Evolutionary conservation across 2,888 invertebrate species (phyloP), one percentile per base, ranked within the genome.

Genomic region (Parnassius apollo): DNA sequence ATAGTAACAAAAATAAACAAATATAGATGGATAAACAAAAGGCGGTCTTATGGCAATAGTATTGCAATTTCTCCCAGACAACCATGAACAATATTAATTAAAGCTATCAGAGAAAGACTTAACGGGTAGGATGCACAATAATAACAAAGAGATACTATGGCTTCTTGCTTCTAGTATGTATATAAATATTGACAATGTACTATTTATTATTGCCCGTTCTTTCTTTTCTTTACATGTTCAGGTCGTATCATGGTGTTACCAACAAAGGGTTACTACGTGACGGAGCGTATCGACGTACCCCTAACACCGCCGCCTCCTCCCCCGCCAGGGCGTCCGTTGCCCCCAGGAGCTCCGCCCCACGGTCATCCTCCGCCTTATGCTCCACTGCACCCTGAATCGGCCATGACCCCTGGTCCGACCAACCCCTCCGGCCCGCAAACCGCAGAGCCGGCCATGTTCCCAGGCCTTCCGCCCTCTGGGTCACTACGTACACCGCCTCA

Each of bases 211-310:
- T 9, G 10, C 10, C 10, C 9, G 9, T 9, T 9, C 18, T 18
- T 1, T 18, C 9, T 3, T 1, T 18, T 13, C 7, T 50, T 9
- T n/a, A 49, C 22, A 51, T 18, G 68, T 68, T 9, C 73, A 90
- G 90, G 89, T 65, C 83, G 92, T 18, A 87, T 92, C 62, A 84
- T 92, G 86, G 82, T 81, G 1, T 72, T 91, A 0, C 86, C 86
- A 0, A 76, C 88, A 0, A 84, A 84, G 57, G 91, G 89, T 3
- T 91, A 90, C 76, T 92, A 91, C 78, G 86, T 92, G 53, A 76
- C 89, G 0, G 89, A 91, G 62, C 85, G 92, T 49, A 81, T 85
- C 42, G 91, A 89, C 71, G 79, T 75, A 2, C 80, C 69, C 49
- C 65, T 76, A 59, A 70, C 71, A 42, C 65, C 72, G 2, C 75